Conservation (phyloP, 2,888 invertebrate genomes). For the Cephalotes varians region DNA sequence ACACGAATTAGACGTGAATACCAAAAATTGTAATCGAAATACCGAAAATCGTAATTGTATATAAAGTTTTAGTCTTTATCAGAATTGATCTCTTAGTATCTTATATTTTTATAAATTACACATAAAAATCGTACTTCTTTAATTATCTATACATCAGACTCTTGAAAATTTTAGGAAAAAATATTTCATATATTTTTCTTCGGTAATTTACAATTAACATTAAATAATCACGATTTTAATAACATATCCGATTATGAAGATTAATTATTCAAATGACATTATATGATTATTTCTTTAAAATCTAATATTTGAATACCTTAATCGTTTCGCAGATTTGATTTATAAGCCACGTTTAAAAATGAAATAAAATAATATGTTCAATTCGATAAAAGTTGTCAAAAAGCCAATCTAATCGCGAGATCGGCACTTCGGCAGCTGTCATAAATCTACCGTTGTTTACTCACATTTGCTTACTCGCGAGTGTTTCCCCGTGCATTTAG, state of each 20-base stretch:
- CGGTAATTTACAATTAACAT: not conserved
- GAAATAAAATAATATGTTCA: conserved; percentile 31
- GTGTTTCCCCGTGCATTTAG: conserved; percentile 57
- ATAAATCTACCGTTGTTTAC: conserved; percentile 54
- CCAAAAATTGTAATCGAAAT: not conserved
- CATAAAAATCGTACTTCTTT: not conserved
- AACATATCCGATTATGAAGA: not conserved
- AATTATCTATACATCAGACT: not conserved
- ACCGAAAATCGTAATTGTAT: too few relatives aligned
- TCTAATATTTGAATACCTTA: not conserved
- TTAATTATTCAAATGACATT: not conserved
- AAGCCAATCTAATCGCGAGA: conserved; percentile 48
- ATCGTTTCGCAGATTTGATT: not conserved
- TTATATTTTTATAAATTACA: not conserved
- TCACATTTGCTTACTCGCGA: conserved; percentile 50
- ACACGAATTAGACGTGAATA: not conserved
- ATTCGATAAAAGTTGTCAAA: conserved; percentile 37
- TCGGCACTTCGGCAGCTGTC: conserved; percentile 44
- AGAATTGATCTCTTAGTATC: not conserved
- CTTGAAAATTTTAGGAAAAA: not conserved
- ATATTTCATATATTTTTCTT: not conserved
- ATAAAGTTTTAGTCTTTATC: too few relatives aligned
- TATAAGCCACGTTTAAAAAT: not conserved
- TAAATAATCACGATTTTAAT: not conserved
- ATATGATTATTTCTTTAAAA: not conserved